These are phyloP conservation scores for Hydrozoanthus gracilis DNA, from an alignment of 92 coral and sea anemone genomes.

Conservation along the genomic window DNA sequence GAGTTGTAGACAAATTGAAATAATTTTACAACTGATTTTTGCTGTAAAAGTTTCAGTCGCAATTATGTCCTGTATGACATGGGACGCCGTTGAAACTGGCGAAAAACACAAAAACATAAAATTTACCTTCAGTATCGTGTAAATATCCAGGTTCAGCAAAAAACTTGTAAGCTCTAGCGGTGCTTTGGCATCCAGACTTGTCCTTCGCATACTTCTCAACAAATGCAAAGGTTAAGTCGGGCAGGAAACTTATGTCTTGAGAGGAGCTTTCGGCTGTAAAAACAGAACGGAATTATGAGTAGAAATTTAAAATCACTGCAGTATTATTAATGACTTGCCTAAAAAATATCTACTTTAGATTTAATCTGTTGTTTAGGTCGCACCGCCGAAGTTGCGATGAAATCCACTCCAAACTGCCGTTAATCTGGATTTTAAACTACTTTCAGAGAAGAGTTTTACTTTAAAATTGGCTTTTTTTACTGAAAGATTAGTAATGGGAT, in stretches of 20 bases:
- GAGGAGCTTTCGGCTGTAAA: slow-evolving; percentile 19
- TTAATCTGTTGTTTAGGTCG: slow-evolving; percentile 10
- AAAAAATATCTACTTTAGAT: slow-evolving; percentile 9
- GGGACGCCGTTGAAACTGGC: slow-evolving; percentile 20
- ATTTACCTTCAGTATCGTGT: slow-evolving; percentile 16
- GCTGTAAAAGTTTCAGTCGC: too few relatives aligned
- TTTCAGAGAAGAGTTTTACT: slow-evolving; percentile 18
- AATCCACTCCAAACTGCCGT: slow-evolving; percentile 13
- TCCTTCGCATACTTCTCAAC: slow-evolving; percentile 24
- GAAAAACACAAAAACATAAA: slow-evolving; percentile 18
- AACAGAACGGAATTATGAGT: slow-evolving; percentile 15
- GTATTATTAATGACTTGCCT: neutral
- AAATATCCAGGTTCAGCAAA: slow-evolving; percentile 32
- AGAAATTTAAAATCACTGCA: slow-evolving; percentile 6
- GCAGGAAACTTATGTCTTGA: slow-evolving; percentile 2
- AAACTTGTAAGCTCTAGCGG: slow-evolving; percentile 31
- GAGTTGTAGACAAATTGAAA: too few relatives aligned
- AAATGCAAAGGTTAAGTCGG: neutral
- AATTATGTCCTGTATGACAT: too few relatives aligned
- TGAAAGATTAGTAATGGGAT: neutral
- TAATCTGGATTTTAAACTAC: slow-evolving; percentile 8
- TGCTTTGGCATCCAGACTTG: slow-evolving; percentile 22
- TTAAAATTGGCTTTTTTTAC: slow-evolving; percentile 20
- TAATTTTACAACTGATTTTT: too few relatives aligned
- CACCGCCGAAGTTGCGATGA: slow-evolving; percentile 5